phyloP scores from a whole-genome alignment of 2,797 vertebrate species.

The Xenops minutus region DNA sequence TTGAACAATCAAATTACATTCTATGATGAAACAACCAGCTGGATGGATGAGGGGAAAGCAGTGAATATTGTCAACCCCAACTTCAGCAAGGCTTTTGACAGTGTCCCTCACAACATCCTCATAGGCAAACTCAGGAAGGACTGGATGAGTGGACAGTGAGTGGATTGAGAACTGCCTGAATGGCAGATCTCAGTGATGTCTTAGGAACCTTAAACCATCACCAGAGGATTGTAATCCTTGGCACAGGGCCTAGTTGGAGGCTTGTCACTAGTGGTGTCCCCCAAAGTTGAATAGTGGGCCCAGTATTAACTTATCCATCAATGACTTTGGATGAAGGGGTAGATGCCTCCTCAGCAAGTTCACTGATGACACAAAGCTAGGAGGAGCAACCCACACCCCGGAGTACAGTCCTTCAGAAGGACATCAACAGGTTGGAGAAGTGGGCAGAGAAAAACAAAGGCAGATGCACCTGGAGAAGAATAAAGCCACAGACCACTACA shows the following conservation, averaged over 20 bases:
- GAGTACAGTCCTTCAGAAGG: neutral
- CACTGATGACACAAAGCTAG: neutral
- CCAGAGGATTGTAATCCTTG: neutral
- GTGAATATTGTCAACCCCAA: neutral
- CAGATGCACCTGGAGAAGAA: neutral
- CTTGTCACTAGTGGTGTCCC: neutral
- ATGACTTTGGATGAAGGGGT: neutral
- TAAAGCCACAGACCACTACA: neutral
- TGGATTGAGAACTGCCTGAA: neutral
- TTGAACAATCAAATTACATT: neutral
- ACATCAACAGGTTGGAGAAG: neutral
- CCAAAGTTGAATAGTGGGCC: no score
- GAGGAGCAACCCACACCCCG: neutral
- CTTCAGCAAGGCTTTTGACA: neutral
- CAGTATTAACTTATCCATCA: neutral
- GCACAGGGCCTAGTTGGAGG: neutral
- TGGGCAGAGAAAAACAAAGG: neutral
- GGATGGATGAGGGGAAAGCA: neutral
- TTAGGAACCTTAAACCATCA: no score
- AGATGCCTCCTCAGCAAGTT: neutral
- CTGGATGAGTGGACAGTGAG: neutral
- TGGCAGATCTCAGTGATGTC: neutral
- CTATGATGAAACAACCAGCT: neutral
- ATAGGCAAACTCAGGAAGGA: neutral
- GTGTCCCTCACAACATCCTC: neutral